Percentiles rank a stretch among this genome's conserved stretches.
Conservation (phyloP, 2,888 invertebrate species). For the Eucera pruinosa region DNA sequence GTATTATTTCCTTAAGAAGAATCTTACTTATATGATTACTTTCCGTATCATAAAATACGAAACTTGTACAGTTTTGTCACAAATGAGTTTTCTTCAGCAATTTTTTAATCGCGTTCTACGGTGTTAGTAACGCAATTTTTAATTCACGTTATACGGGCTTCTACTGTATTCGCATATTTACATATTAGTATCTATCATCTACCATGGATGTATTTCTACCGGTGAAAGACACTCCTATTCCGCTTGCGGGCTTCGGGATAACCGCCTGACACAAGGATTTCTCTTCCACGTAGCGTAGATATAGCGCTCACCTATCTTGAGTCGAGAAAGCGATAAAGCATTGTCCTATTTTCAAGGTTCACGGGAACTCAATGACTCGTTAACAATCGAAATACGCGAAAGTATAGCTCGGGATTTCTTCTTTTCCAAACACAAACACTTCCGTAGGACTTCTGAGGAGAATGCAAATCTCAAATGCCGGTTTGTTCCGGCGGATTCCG, state of each 20-base stretch:
- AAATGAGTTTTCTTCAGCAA: too few species aligned
- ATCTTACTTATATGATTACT: too few species aligned
- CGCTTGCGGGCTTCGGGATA: slow-evolving; percentile 25
- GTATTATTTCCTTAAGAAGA: too few species aligned
- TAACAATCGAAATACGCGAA: slow-evolving; percentile 35
- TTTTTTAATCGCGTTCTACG: too few species aligned
- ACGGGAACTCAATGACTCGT: slow-evolving; percentile 47
- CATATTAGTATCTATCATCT: neutral
- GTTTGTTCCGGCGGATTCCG: neutral
- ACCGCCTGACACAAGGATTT: slow-evolving; percentile 31
- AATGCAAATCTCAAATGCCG: neutral
- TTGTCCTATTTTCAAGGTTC: slow-evolving; percentile 42
- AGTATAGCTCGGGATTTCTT: slow-evolving; percentile 2
- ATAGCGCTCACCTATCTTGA: slow-evolving; percentile 14
- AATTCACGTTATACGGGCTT: too few species aligned
- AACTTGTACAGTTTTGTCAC: too few species aligned
- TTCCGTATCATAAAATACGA: too few species aligned
- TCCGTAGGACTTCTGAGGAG: neutral
- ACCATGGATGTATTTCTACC: slow-evolving; percentile 3
- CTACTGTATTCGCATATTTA: neutral
- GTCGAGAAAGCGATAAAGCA: slow-evolving; percentile 28
- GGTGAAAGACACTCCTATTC: slow-evolving; percentile 28
- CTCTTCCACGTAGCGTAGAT: slow-evolving; percentile 3
- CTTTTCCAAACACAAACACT: neutral
- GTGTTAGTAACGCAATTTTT: too few species aligned